Percentiles rank a stretch among this genome's conserved stretches.
These are phyloP conservation scores for Temnothorax nylanderi DNA, from an alignment of 1,140 invertebrate genomes.

Conservation along the genomic window DNA sequence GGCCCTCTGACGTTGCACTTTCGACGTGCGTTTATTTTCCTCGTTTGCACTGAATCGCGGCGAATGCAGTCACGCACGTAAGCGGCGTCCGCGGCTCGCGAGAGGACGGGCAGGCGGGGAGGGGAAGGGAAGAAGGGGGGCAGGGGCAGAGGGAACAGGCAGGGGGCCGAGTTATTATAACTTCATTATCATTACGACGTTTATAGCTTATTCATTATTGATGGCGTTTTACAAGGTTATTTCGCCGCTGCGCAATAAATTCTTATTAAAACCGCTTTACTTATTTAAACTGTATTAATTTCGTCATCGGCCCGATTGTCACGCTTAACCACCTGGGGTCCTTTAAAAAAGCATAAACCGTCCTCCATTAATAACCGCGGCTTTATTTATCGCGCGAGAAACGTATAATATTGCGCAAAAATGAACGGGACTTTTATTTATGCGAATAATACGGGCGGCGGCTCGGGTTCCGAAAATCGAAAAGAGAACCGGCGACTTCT, in stretches of 20 bases:
- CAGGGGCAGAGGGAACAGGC: conserved; percentile 9
- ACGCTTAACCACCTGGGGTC: conserved; percentile 45
- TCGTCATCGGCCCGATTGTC: conserved; percentile 53
- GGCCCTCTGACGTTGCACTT: conserved; percentile 49
- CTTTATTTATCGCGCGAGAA: conserved; percentile 62
- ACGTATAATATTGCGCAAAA: conserved; percentile 59
- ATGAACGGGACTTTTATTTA: conserved; percentile 15
- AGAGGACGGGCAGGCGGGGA: not conserved
- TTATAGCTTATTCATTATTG: conserved; percentile 62
- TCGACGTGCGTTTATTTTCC: conserved; percentile 53
- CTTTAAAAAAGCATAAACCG: conserved; percentile 32
- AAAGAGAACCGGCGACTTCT: conserved; percentile 8
- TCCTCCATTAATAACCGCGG: conserved; percentile 14
- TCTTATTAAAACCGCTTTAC: conserved; percentile 60
- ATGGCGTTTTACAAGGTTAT: conserved; percentile 58
- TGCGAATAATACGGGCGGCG: not conserved
- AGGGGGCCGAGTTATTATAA: conserved; percentile 57
- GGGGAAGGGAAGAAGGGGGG: not conserved
- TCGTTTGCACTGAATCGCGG: conserved; percentile 53
- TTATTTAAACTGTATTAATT: conserved; percentile 62
- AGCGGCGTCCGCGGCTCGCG: conserved; percentile 10
- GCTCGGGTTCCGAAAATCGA: not conserved
- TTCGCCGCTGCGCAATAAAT: conserved; percentile 56
- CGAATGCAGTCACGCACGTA: conserved; percentile 53
- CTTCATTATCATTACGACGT: conserved; percentile 62